Conservation (phyloP, 2,888 invertebrate genomes). For the Melieria crassipennis region DNA sequence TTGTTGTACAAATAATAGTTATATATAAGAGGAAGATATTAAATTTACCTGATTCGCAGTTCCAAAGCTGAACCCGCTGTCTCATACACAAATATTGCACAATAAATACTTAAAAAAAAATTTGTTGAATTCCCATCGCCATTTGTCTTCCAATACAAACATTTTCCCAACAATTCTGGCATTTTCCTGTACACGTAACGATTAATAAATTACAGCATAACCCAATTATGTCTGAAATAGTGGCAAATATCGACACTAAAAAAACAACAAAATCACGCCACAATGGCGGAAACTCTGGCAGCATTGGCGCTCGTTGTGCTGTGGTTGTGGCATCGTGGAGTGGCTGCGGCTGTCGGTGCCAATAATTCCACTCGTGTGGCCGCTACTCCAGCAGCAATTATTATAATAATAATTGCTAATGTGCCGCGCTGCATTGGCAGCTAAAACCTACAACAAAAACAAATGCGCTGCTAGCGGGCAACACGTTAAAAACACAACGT, state of each 20-base stretch:
- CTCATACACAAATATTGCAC: not conserved
- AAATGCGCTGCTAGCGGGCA: not conserved
- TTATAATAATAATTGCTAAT: slow-evolving; percentile 15
- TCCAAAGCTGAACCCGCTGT: not conserved
- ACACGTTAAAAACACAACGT: not conserved
- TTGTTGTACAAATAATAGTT: not conserved
- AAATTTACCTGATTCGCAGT: no score
- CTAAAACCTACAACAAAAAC: slow-evolving; percentile 3
- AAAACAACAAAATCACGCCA: not conserved
- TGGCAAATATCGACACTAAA: not conserved
- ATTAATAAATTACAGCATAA: slow-evolving; percentile 12
- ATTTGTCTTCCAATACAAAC: not conserved
- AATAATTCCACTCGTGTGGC: no score
- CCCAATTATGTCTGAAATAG: not conserved
- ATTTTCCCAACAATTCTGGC: not conserved
- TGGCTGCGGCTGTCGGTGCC: no score
- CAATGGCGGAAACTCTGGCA: no score
- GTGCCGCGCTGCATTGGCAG: not conserved
- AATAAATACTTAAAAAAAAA: no score
- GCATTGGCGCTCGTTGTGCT: no score
- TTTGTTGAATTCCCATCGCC: not conserved
- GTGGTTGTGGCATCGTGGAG: no score
- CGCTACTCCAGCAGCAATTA: not conserved
- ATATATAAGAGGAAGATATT: no score
- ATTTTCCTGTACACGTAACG: not conserved